Percentiles rank a stretch among this genome's conserved stretches.
phyloP scores from a whole-genome alignment of 1,140 invertebrate genomes.

The Physella acuta region DNA sequence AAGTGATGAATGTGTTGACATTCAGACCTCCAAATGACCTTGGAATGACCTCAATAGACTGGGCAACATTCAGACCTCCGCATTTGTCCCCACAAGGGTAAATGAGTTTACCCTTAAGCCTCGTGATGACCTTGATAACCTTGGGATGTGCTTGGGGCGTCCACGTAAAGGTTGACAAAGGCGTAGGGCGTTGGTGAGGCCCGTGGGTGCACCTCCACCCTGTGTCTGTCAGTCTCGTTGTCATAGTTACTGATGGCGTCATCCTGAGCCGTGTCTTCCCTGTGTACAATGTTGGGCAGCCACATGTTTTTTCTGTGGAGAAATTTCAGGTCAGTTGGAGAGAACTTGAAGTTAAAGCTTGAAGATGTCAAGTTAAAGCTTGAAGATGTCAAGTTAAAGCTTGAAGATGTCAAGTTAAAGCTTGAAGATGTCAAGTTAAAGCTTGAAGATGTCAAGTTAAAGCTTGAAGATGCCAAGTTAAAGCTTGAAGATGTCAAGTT shows the following conservation, averaged over 20 bases:
- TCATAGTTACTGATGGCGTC: conserved; percentile 16
- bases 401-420: too few species aligned
- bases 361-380: too few species aligned
- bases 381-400: too few species aligned
- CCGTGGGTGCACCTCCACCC: conserved; percentile 15
- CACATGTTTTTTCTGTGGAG: conserved; percentile 19
- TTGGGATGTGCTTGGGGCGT: neutral
- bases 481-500: too few species aligned
- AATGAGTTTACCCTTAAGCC: too few species aligned
- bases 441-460: too few species aligned
- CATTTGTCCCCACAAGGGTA: neutral
- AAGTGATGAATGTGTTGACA: neutral
- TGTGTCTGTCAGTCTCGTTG: conserved; percentile 11
- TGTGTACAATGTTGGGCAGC: conserved; percentile 19
- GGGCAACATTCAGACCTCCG: neutral
- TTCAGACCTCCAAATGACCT: neutral
- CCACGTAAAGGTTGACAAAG: conserved; percentile 12
- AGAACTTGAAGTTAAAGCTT: too few species aligned
- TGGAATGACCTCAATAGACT: neutral
- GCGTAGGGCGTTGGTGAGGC: conserved; percentile 13
- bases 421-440: too few species aligned
- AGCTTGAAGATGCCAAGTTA: too few species aligned
- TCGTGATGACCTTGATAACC: neutral
- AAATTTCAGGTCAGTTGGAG: too few species aligned
- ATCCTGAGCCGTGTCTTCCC: neutral